These are phyloP conservation scores for Kobus ellipsiprymnus DNA, from an alignment of 2,113 vertebrate species.

Conservation along the genomic window DNA sequence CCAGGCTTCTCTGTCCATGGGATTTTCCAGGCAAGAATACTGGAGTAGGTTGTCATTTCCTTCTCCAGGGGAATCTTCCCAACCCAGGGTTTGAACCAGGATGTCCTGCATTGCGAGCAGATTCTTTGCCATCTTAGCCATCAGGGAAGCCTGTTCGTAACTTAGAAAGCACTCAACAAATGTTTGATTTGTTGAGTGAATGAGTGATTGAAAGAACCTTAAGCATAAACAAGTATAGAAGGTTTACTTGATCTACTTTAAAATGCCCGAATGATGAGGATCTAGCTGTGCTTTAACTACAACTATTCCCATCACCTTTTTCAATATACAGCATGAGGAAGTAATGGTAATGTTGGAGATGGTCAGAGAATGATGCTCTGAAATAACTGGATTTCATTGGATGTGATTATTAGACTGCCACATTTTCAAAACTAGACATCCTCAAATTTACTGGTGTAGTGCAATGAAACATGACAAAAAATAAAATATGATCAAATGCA, in stretches of 20 bases:
- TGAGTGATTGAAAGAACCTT: not conserved
- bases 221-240: not conserved
- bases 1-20: not conserved
- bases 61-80: not conserved
- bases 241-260: not conserved
- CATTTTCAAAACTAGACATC: conserved; percentile 36
- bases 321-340: not conserved
- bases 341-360: not conserved
- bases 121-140: not conserved
- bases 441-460: conserved; percentile 40
- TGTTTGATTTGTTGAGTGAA: not conserved
- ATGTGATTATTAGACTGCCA: conserved; percentile 23
- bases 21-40: not conserved
- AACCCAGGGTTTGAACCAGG: not conserved
- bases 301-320: not conserved
- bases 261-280: not conserved
- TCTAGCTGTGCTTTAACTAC: not conserved
- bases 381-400: conserved; percentile 39
- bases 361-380: not conserved
- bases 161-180: not conserved
- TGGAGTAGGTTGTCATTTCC: not conserved
- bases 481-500: conserved; percentile 60
- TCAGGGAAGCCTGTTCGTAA: not conserved
- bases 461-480: conserved; percentile 48
- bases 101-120: not conserved